Evolutionary conservation across 2,113 vertebrate species (phyloP), one percentile per base, ranked within the genome.

Genomic region (Xiphias gladius): DNA sequence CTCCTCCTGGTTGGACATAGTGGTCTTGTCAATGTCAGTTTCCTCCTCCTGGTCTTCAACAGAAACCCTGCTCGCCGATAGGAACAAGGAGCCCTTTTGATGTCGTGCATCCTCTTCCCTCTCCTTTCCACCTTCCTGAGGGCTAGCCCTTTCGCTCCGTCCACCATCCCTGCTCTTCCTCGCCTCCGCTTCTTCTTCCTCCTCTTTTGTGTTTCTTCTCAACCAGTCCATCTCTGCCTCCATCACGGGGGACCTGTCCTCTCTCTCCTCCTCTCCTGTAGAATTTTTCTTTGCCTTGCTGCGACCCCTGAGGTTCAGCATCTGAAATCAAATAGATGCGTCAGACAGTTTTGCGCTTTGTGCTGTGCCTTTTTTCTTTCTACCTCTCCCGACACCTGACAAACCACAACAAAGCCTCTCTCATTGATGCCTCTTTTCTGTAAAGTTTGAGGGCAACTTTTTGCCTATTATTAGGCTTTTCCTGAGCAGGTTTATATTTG

Each of bases 301-400:
- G 83, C 92, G 92, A 82, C 94, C 90, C 89, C 91, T 92, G 89
- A 95, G 93, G 90, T 87, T 92, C 86, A 91, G 89, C 88, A 90
- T 95, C 95, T 96, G 90, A 88, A 94, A 94, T 85, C 84, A 90
- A 80, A 88, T 3, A 82, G 76, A 90, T 43, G 76, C 8, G 76
- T 84, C 73, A 91, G 83, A 83, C 55, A 66, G 70, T 79, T 90
- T 89, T 59, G 30, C 12, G 28, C 84, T 89, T 86, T 79, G 77
- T 89, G 83, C 35, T 66, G 22, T 28, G 8, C 77, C 73, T 86
- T 74, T 76, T 50, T 82, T 81, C 76, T 76, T 82, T 85, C 88
- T 66, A 28, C 79, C 91, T 93, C 92, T 83, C 76, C 79, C 89
- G 91, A 89, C 90, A 89, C 88, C 91, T 94, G 94, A 89, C 94